A percentile compares a stretch with the other conserved stretches of the same genome.
These are phyloP conservation scores for Pseudanteris insignis DNA, from an alignment of 2,888 invertebrate species.

Conservation along the genomic window DNA sequence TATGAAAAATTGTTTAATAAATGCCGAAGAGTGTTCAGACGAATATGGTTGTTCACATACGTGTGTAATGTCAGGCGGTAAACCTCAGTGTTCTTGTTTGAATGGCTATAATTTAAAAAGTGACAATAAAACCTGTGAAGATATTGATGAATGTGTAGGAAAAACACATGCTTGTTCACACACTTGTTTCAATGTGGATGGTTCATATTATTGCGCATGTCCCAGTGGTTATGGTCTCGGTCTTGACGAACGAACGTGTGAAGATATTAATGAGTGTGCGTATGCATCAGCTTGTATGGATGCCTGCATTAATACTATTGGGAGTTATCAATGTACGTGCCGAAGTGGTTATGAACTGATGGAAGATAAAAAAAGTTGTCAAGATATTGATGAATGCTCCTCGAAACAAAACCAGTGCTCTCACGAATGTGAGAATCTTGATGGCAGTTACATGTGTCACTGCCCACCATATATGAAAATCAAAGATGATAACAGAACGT, in stretches of 20 bases:
- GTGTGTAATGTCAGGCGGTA: conserved; percentile 58
- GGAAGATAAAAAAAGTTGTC: conserved; percentile 59
- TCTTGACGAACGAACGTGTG: conserved; percentile 58
- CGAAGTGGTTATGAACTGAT: conserved; percentile 64
- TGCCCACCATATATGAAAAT: conserved; percentile 66
- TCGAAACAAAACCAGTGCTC: conserved; percentile 51
- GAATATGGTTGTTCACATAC: conserved; percentile 62
- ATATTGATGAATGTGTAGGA: conserved; percentile 64
- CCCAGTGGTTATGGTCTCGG: conserved; percentile 66
- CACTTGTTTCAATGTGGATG: conserved; percentile 68
- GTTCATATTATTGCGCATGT: conserved; percentile 71
- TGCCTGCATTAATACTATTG: conserved; percentile 68
- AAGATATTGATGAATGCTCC: conserved; percentile 68
- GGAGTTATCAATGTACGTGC: conserved; percentile 69
- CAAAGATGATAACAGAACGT: conserved; percentile 54
- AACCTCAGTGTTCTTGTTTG: conserved; percentile 66
- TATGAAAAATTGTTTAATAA: conserved; percentile 55
- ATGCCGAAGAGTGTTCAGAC: conserved; percentile 54
- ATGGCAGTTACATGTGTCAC: conserved; percentile 68
- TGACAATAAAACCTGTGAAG: conserved; percentile 61
- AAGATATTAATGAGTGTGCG: conserved; percentile 63
- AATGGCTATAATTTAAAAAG: conserved; percentile 68
- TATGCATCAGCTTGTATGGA: conserved; percentile 53
- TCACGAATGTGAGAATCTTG: conserved; percentile 56
- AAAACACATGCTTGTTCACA: conserved; percentile 69